These are phyloP conservation scores for Melinopterus prodromus DNA, from an alignment of 2,888 invertebrate species.

Conservation along the genomic window DNA sequence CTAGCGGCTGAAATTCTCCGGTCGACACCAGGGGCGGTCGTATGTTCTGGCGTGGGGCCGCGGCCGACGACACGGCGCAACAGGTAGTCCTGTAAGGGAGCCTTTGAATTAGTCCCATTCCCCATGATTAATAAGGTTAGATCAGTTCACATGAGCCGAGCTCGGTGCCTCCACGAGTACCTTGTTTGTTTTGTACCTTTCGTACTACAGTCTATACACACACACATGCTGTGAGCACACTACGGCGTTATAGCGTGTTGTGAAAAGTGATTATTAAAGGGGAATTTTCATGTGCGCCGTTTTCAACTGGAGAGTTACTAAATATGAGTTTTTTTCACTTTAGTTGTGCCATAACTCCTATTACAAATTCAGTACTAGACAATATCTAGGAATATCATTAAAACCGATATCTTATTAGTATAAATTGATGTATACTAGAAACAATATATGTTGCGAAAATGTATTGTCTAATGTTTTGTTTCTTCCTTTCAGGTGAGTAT, in stretches of 20 bases:
- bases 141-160: conserved; percentile 4
- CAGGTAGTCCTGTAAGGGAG: conserved; percentile 28
- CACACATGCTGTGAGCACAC: neutral
- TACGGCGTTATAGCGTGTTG: neutral
- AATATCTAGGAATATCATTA: too few relatives aligned
- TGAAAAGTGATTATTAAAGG: neutral
- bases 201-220: neutral
- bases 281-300: too few relatives aligned
- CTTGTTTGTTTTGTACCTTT: conserved; percentile 4
- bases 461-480: too few relatives aligned
- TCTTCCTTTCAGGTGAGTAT: too few relatives aligned
- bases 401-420: too few relatives aligned
- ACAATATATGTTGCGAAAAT: too few relatives aligned
- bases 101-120: conserved; percentile 32
- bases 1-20: neutral
- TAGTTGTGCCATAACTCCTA: too few relatives aligned
- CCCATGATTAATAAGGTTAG: conserved; percentile 30
- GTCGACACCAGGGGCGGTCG: neutral
- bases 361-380: too few relatives aligned
- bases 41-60: neutral
- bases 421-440: too few relatives aligned
- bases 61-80: conserved; percentile 18
- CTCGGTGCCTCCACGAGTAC: conserved; percentile 12
- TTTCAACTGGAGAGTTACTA: too few relatives aligned
- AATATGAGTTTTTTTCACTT: too few relatives aligned